A percentile compares a stretch with the other conserved stretches of the same genome.
Evolutionary conservation across 1,140 invertebrate genomes (phyloP).

Genomic region (Samia ricini): DNA sequence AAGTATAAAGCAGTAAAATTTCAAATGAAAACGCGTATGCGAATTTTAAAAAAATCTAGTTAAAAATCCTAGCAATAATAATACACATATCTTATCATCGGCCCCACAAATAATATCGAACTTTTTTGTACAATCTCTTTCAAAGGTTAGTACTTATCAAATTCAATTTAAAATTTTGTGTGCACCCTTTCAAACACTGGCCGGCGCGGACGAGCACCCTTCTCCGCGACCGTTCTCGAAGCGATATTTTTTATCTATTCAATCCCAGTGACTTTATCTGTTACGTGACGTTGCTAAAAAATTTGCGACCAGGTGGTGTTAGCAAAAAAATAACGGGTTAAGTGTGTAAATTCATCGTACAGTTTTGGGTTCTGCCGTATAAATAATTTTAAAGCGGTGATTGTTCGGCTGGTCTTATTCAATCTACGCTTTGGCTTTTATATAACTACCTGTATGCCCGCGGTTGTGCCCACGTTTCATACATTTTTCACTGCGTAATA

Average conservation of each 20-base stretch:
- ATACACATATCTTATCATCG: constrained; percentile 36
- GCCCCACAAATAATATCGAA: constrained; percentile 40
- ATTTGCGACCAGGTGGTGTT: constrained; percentile 53
- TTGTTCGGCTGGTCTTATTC: too few species aligned
- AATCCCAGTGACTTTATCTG: constrained; percentile 41
- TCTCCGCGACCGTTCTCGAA: constrained; percentile 19
- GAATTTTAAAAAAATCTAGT: background rate
- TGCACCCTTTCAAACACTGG: constrained; percentile 29
- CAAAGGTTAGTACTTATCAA: constrained; percentile 32
- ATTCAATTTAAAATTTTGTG: constrained; percentile 37
- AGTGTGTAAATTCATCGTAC: background rate
- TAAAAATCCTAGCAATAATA: constrained; percentile 11
- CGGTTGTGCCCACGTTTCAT: too few species aligned
- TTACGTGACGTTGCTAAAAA: constrained; percentile 48
- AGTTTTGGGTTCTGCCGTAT: background rate
- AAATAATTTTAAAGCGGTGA: background rate
- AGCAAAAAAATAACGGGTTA: constrained; percentile 32
- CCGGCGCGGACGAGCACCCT: constrained; percentile 22
- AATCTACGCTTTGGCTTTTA: too few species aligned
- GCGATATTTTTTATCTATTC: constrained; percentile 48
- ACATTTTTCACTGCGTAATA: too few species aligned
- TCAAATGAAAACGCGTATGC: background rate
- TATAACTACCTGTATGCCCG: too few species aligned
- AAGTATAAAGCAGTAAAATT: background rate
- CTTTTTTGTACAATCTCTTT: constrained; percentile 24